Evolutionary conservation across 2,888 invertebrate species (phyloP).

Genomic region (Ditula angustiorana): DNA sequence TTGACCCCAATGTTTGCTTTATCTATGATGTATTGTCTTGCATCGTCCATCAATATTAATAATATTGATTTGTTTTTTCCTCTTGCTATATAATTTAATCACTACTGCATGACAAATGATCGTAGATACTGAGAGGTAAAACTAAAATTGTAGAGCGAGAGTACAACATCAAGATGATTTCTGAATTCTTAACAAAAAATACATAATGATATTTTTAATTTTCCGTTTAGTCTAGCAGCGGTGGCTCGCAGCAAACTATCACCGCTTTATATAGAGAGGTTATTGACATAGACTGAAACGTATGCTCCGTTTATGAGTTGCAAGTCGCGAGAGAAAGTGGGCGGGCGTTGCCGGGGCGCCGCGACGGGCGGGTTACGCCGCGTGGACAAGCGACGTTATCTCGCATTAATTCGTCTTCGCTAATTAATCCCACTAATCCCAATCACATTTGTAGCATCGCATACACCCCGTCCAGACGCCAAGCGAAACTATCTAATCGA

Average conservation of each 20-base stretch:
- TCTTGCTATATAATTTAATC: slow-evolving; percentile 5
- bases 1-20: slow-evolving; percentile 46
- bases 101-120: slow-evolving; percentile 21
- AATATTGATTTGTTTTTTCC: slow-evolving; percentile 15
- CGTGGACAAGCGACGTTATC: slow-evolving; percentile 48
- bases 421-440: slow-evolving; percentile 43
- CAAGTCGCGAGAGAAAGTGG: slow-evolving; percentile 57
- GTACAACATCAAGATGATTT: neutral
- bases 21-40: slow-evolving; percentile 32
- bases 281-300: slow-evolving; percentile 58
- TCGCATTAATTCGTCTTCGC: slow-evolving; percentile 43
- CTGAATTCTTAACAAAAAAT: neutral
- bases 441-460: slow-evolving; percentile 51
- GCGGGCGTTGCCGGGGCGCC: slow-evolving; percentile 47
- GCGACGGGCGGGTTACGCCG: slow-evolving; percentile 39
- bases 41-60: slow-evolving; percentile 28
- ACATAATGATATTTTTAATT: slow-evolving; percentile 26
- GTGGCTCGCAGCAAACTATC: slow-evolving; percentile 56
- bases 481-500: slow-evolving; percentile 70
- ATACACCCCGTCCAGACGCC: slow-evolving; percentile 56
- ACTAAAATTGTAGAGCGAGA: neutral
- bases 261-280: slow-evolving; percentile 53
- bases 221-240: slow-evolving; percentile 39
- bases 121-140: neutral
- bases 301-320: slow-evolving; percentile 51